A percentile compares a stretch with the other conserved stretches of the same genome.
Evolutionary conservation across 92 coral and sea anemone genomes (phyloP).

Genomic region (Metridium senile): DNA sequence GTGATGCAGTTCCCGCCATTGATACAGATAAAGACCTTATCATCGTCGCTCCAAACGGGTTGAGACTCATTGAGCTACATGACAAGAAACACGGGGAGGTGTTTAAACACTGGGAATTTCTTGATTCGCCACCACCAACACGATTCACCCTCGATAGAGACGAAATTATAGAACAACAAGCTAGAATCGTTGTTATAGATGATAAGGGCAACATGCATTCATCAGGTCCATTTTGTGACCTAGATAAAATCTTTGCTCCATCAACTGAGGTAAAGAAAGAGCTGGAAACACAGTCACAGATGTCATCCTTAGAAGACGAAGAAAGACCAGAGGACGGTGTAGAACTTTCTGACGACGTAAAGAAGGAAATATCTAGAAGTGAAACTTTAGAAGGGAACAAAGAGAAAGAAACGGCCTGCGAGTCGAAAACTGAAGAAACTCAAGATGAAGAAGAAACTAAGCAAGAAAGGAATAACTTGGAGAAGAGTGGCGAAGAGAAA

Average conservation of each 20-base stretch:
- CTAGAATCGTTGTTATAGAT: conserved; percentile 66
- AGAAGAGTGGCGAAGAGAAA: not conserved
- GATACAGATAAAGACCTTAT: conserved; percentile 38
- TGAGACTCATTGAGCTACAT: conserved; percentile 81
- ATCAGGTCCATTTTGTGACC: conserved; percentile 36
- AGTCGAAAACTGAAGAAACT: not conserved
- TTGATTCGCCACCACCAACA: conserved; percentile 59
- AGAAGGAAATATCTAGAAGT: too few species aligned
- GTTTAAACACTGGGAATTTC: conserved; percentile 88
- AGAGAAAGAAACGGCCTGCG: not conserved
- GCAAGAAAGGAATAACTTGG: not conserved
- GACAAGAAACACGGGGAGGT: conserved; percentile 79
- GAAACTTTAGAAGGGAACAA: not conserved
- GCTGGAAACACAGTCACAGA: not conserved
- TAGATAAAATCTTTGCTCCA: conserved; percentile 9
- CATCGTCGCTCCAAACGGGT: conserved; percentile 66
- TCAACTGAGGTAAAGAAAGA: not conserved
- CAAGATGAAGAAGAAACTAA: not conserved
- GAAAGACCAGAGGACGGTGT: not conserved
- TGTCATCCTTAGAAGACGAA: too few species aligned
- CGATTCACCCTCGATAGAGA: conserved; percentile 57
- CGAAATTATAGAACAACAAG: conserved; percentile 54
- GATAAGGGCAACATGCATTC: conserved; percentile 70
- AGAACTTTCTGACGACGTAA: too few species aligned
- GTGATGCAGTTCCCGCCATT: not conserved